phyloP scores from a whole-genome alignment of 2,113 vertebrate species.

The Scartelaos histophorus region DNA sequence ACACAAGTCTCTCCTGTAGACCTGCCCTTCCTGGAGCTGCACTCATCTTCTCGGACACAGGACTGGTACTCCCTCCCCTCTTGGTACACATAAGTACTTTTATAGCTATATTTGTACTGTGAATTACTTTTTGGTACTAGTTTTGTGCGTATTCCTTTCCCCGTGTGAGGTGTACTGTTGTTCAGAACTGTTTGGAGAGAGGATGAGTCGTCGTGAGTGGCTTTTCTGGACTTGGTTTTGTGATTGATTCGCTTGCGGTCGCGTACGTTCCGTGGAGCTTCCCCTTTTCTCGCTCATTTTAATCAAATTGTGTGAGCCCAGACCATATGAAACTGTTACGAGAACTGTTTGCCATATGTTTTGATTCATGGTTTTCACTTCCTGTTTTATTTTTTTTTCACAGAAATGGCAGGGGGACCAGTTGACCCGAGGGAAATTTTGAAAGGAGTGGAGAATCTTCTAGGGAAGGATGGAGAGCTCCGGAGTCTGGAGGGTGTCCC shows the following conservation, averaged over 20 bases:
- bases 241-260: background rate
- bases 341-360: background rate
- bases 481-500: conserved; percentile 89
- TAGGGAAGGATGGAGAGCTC: conserved; percentile 92
- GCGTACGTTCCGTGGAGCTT: background rate
- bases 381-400: conserved; percentile 28
- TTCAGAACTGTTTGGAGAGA: background rate
- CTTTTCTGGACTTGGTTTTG: background rate
- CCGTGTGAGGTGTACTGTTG: background rate
- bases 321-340: background rate
- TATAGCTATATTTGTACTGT: background rate
- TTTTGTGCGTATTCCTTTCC: background rate
- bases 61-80: background rate
- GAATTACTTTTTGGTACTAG: background rate
- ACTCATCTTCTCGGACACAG: background rate
- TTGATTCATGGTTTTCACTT: background rate
- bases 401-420: conserved; percentile 89
- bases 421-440: conserved; percentile 93
- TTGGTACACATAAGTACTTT: background rate
- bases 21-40: background rate
- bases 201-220: background rate
- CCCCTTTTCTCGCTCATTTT: conserved; percentile 12
- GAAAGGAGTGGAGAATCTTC: conserved; percentile 87
- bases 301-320: too few relatives aligned
- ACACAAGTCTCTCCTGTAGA: background rate